These are phyloP conservation scores for Recurvirostra avosetta DNA, from an alignment of 2,113 vertebrate species.

Conservation along the genomic window DNA sequence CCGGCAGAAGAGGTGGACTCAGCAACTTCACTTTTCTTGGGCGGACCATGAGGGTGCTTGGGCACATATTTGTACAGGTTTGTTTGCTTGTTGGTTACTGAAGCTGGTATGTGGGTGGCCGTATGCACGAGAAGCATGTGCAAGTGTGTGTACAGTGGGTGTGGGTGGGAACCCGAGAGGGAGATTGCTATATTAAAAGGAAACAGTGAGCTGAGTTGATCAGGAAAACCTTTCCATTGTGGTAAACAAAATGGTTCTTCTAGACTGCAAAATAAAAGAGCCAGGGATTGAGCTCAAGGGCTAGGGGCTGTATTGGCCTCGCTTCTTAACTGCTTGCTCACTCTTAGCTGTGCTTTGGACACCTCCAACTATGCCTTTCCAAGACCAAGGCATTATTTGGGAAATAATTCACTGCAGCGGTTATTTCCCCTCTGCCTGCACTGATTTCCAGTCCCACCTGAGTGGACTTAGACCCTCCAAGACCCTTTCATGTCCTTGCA, in stretches of 20 bases:
- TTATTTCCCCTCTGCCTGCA: not conserved
- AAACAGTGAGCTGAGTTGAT: not conserved
- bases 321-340: not conserved
- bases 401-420: not conserved
- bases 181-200: not conserved
- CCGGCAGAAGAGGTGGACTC: not conserved
- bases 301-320: fast-evolving
- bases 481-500: not conserved
- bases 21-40: fast-evolving
- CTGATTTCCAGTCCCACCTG: too few relatives aligned
- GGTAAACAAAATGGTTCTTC: not conserved
- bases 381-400: not conserved
- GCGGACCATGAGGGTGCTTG: not conserved
- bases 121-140: not conserved
- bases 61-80: not conserved
- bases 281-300: not conserved
- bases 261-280: not conserved
- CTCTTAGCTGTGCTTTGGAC: not conserved
- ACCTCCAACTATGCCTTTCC: not conserved
- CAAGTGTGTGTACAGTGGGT: not conserved
- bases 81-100: not conserved
- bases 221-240: fast-evolving
- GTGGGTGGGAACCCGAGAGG: not conserved
- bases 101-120: not conserved
- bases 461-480: not conserved